Base-by-base conservation (phyloP, 2,797 vertebrate genomes). In the Tauraco hartlaubi region DNA sequence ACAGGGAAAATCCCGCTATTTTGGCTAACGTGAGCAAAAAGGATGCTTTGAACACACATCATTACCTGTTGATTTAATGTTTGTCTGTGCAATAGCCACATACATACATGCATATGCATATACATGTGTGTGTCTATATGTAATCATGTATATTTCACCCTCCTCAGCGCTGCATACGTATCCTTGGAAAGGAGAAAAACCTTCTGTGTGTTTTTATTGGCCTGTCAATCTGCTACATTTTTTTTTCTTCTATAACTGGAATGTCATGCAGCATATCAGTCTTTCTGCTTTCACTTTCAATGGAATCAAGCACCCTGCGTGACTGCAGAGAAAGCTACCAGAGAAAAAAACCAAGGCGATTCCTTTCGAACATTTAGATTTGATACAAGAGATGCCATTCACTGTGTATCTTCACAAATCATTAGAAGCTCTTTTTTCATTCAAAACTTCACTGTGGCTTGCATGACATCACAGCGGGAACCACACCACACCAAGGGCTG, bases 131-230 rank as follows among this genome's bases (percentile, higher is more conserved):
- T 55, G 43, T 62, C 41, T 80, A 5, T n/a, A 43, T 25, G n/a
- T 28, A 93, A 77, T 72, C 61, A 61, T 58, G 64, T 17, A 31
- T 28, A 91, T 88, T 95, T 92, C 61, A 54, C 39, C 23, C 58
- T 88, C 41, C 43, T 23, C 64, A 80, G 82, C 8, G 41, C 81
- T 2, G 23, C 46, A 88, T 56, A 81, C 5, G 9, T 54, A 90
- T 44, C 85, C 71, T 84, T 94, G 77, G 77, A 96, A 77, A 79
- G 49, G 52, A 90, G 79, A 90, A 95, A 87, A 92, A 61, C 92
- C 58, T 92, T 86, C 85, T 84, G 71, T 85, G 39, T 94, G 87
- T 97, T 96, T 96, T 94, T 93, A 91, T 63, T 95, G 88, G 83
- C 72, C 76, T 95, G 94, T 91, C 96, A 96, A 90, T 92, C 94